Evolutionary conservation across 2,113 vertebrate species (phyloP).

Genomic region (Dermatemys mawii): DNA sequence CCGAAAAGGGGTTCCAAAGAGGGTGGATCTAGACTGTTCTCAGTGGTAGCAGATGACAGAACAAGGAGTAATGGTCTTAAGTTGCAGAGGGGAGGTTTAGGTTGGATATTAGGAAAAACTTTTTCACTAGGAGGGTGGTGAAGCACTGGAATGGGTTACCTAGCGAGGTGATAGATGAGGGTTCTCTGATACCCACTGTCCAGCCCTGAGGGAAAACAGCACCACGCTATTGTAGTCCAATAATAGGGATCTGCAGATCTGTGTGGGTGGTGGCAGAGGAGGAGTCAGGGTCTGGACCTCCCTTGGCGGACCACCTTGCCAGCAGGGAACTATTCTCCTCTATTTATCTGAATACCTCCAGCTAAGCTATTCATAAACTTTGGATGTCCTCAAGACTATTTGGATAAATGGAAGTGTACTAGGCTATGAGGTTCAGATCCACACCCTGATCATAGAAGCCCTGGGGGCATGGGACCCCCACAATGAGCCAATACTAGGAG

Average conservation of each 20-base stretch:
- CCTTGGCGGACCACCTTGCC: slow-evolving; percentile 33
- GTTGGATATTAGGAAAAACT: too few relatives aligned
- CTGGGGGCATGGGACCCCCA: too few relatives aligned
- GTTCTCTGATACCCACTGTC: slow-evolving; percentile 87
- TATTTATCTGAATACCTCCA: neutral
- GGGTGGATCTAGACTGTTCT: too few relatives aligned
- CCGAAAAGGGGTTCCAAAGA: too few relatives aligned
- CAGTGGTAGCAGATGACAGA: too few relatives aligned
- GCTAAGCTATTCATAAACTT: neutral
- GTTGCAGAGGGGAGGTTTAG: too few relatives aligned
- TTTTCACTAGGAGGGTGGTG: too few relatives aligned
- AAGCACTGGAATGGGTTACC: too few relatives aligned
- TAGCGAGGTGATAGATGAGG: slow-evolving; percentile 73
- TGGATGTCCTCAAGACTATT: neutral
- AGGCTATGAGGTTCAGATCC: too few relatives aligned
- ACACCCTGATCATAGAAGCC: too few relatives aligned
- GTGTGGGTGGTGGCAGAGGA: slow-evolving; percentile 8
- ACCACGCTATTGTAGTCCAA: slow-evolving; percentile 90
- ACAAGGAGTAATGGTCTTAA: too few relatives aligned
- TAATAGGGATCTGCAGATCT: slow-evolving; percentile 80
- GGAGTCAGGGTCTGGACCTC: slow-evolving; percentile 74
- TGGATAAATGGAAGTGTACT: neutral
- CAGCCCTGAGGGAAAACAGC: slow-evolving; percentile 91
- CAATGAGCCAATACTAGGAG: too few relatives aligned
- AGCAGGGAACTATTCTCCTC: slow-evolving; percentile 77